Conservation (phyloP, 2,113 vertebrate genomes). For the Mystacornis crossleyi region DNA sequence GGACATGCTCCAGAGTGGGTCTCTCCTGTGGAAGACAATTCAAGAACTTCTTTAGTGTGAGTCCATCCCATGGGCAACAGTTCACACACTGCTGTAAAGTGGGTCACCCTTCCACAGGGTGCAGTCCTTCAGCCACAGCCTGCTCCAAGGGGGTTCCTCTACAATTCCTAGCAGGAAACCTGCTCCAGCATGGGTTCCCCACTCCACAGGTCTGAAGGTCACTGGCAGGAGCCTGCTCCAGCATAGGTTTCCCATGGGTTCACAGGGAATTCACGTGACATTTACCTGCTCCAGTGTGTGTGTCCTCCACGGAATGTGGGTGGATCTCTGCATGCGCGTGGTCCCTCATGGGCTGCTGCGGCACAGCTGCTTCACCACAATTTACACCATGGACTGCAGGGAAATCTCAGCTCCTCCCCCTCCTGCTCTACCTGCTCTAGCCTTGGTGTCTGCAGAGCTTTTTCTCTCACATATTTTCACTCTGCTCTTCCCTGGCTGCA, state of each 20-base stretch:
- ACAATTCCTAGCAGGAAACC: background rate
- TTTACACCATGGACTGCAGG: background rate
- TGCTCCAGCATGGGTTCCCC: background rate
- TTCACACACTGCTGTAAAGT: background rate
- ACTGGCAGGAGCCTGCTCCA: background rate
- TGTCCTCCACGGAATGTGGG: background rate
- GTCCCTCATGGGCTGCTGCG: background rate
- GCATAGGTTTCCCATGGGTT: background rate
- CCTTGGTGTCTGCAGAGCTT: background rate
- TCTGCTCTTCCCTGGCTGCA: background rate
- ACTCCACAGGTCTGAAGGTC: background rate
- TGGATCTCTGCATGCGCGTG: background rate
- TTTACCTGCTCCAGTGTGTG: background rate
- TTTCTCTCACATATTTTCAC: background rate
- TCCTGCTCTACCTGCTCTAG: background rate
- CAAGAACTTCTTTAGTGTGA: fast-evolving
- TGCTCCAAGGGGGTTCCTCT: fast-evolving
- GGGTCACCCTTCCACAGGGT: background rate
- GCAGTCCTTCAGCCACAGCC: background rate
- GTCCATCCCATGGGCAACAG: fast-evolving
- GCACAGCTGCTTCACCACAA: background rate
- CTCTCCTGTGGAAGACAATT: background rate
- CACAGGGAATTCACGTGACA: fast-evolving
- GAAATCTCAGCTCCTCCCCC: background rate
- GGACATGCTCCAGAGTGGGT: too few relatives aligned